Percentiles rank a stretch among this genome's conserved stretches.
These are phyloP conservation scores for Hydraecia micacea DNA, from an alignment of 2,888 invertebrate species.

Conservation along the genomic window DNA sequence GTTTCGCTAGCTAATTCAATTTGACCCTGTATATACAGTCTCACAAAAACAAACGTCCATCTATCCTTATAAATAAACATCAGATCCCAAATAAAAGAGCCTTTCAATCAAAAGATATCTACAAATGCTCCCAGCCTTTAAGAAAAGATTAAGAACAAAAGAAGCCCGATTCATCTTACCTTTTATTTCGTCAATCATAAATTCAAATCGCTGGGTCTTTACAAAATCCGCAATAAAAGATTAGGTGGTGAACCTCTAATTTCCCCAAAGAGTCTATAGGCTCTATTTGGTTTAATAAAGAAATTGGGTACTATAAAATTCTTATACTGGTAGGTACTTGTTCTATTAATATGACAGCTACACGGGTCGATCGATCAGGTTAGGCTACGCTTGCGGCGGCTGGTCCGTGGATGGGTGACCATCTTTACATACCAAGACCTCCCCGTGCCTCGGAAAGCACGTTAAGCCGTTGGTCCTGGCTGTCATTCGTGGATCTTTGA, in stretches of 20 bases:
- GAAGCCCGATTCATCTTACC: slow-evolving; percentile 41
- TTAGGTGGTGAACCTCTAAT: slow-evolving; percentile 25
- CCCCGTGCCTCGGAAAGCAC: no score
- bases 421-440: no score
- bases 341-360: no score
- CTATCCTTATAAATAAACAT: slow-evolving; percentile 12
- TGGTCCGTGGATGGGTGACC: no score
- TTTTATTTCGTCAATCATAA: slow-evolving; percentile 57
- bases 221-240: slow-evolving; percentile 33
- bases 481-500: no score
- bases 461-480: no score
- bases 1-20: no score
- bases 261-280: slow-evolving; percentile 40
- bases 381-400: no score
- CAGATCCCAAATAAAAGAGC: neutral
- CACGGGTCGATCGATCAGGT: no score
- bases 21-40: neutral
- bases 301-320: slow-evolving; percentile 13
- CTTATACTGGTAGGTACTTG: neutral
- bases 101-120: slow-evolving; percentile 24
- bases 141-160: slow-evolving; percentile 41
- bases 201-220: slow-evolving; percentile 44
- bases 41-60: neutral
- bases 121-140: neutral
- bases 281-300: slow-evolving; percentile 40